Conservation (phyloP, 2,113 vertebrate species). For the Pandion haliaetus region DNA sequence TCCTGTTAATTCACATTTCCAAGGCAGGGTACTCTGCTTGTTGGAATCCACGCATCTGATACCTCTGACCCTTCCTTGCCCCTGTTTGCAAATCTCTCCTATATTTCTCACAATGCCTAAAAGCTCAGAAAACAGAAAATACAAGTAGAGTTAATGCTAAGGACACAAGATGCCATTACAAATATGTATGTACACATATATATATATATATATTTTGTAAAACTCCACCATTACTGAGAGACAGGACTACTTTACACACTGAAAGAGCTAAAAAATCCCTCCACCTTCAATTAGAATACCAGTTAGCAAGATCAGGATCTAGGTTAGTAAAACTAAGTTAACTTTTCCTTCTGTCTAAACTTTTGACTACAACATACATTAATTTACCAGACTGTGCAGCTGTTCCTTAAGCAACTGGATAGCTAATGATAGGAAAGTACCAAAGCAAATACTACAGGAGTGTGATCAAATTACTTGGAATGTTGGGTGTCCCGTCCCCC, state of each 20-base stretch:
- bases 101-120: conserved; percentile 62
- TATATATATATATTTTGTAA: neutral
- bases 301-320: conserved; percentile 48
- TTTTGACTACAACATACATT: conserved; percentile 54
- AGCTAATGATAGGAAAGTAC: conserved; percentile 50
- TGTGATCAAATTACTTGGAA: conserved; percentile 28
- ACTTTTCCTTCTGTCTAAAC: conserved; percentile 46
- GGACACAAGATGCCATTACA: conserved; percentile 32
- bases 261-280: neutral
- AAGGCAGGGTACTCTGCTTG: conserved; percentile 13
- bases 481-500: neutral
- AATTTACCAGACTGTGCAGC: conserved; percentile 64
- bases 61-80: conserved; percentile 68
- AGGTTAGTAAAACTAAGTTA: conserved; percentile 18
- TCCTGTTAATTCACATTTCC: conserved; percentile 38
- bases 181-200: neutral
- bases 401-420: conserved; percentile 50
- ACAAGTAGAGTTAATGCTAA: conserved; percentile 55
- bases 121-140: conserved; percentile 64
- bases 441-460: conserved; percentile 39
- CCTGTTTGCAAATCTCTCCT: conserved; percentile 70
- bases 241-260: neutral
- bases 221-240: neutral
- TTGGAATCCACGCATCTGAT: conserved; percentile 60
- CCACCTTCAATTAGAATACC: conserved; percentile 24